Percentiles rank a stretch among this genome's conserved stretches.
These are phyloP conservation scores for Beris morrisii DNA, from an alignment of 2,888 invertebrate genomes.

Conservation along the genomic window DNA sequence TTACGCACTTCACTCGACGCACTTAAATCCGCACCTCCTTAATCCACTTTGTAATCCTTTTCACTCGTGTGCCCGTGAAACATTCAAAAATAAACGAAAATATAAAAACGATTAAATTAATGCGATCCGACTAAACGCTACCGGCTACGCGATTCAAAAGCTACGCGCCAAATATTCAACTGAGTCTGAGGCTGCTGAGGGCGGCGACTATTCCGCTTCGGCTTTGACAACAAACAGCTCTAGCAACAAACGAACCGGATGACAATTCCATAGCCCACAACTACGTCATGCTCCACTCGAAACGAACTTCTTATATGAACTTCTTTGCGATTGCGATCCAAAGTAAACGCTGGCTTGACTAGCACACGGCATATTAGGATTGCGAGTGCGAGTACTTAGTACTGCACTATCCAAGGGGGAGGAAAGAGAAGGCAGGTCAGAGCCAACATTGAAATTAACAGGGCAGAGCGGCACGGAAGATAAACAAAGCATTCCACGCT, in stretches of 20 bases:
- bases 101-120: not conserved
- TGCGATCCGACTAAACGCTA: not conserved
- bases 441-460: not conserved
- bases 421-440: not conserved
- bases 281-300: too few relatives aligned
- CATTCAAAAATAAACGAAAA: not conserved
- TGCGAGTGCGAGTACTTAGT: not conserved
- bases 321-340: not conserved
- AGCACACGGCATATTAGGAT: not conserved
- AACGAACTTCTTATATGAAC: too few relatives aligned
- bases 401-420: not conserved
- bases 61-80: not conserved
- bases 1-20: not conserved
- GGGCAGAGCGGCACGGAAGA: not conserved
- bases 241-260: conserved; percentile 10
- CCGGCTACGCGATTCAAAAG: conserved; percentile 20
- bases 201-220: conserved; percentile 11
- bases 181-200: not conserved
- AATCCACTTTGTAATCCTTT: not conserved
- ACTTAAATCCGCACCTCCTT: not conserved
- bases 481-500: too few relatives aligned
- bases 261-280: conserved; percentile 28
- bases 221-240: conserved; percentile 6
- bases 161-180: conserved; percentile 30
- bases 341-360: not conserved